A percentile compares a stretch with the other conserved stretches of the same genome.
Evolutionary conservation across 1,140 invertebrate species (phyloP).

Genomic region (Oryzaephilus surinamensis): DNA sequence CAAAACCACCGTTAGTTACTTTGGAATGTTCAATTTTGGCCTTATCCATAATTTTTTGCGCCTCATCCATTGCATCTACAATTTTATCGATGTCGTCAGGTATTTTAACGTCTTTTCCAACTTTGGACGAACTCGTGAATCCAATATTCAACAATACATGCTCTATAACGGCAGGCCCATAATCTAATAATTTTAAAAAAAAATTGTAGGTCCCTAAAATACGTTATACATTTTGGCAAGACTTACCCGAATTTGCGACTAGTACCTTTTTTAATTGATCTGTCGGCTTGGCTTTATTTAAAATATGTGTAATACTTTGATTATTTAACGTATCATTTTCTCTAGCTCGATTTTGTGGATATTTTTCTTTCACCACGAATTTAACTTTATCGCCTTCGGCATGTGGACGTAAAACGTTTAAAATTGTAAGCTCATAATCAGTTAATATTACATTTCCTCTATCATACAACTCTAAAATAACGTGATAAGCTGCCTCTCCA

Average conservation of each 20-base stretch:
- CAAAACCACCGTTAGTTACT: constrained; percentile 32
- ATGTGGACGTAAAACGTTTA: constrained; percentile 88
- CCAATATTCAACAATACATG: constrained; percentile 69
- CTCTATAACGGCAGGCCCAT: constrained; percentile 82
- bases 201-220: constrained; percentile 2
- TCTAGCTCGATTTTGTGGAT: constrained; percentile 68
- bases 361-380: constrained; percentile 86
- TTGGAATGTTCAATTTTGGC: constrained; percentile 39
- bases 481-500: constrained; percentile 88
- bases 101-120: constrained; percentile 54
- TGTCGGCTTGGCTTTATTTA: constrained; percentile 56
- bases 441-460: constrained; percentile 93
- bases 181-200: constrained; percentile 47
- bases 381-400: constrained; percentile 87
- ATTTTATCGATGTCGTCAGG: constrained; percentile 55
- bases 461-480: constrained; percentile 95
- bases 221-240: background rate
- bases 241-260: constrained; percentile 63
- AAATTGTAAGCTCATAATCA: constrained; percentile 81
- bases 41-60: constrained; percentile 51
- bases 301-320: no score
- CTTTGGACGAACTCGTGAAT: constrained; percentile 42
- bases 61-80: constrained; percentile 55
- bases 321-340: no score
- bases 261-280: constrained; percentile 79